A percentile compares a stretch with the other conserved stretches of the same genome.
These are phyloP conservation scores for human DNA, from an alignment of 2,113 vertebrate genomes.

Conservation along the genomic window DNA sequence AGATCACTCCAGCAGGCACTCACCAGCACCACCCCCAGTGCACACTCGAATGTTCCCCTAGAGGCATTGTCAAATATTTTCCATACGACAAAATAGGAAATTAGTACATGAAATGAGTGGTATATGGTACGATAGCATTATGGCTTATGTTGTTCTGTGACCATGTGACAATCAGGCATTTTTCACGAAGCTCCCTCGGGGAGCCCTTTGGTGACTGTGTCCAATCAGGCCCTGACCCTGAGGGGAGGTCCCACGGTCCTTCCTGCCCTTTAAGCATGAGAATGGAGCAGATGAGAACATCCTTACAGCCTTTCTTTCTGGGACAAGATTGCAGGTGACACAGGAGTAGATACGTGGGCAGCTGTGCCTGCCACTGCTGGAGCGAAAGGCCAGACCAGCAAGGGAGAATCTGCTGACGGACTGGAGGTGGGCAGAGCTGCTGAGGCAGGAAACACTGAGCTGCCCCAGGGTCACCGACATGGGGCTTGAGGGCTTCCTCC, in stretches of 20 bases:
- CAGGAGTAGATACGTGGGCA: no score
- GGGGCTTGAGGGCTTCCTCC: background rate
- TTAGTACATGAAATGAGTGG: background rate
- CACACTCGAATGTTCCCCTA: rapidly evolving
- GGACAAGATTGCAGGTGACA: background rate
- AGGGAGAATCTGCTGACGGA: background rate
- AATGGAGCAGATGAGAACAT: background rate
- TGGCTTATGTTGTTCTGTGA: background rate
- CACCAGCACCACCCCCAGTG: background rate
- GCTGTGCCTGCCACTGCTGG: background rate
- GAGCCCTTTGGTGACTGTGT: background rate
- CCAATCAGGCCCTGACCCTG: background rate
- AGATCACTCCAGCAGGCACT: background rate
- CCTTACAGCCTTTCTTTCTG: background rate
- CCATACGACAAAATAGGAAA: background rate
- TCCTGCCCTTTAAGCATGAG: background rate
- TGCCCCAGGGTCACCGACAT: background rate
- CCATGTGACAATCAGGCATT: background rate
- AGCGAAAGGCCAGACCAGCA: background rate
- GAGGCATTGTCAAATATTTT: background rate
- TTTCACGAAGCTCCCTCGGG: background rate
- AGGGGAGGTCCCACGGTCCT: background rate
- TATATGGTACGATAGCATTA: background rate
- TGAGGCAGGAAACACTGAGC: background rate
- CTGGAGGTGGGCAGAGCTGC: background rate